Base-by-base conservation (phyloP, 2,113 vertebrate species). In the Indicator indicator region DNA sequence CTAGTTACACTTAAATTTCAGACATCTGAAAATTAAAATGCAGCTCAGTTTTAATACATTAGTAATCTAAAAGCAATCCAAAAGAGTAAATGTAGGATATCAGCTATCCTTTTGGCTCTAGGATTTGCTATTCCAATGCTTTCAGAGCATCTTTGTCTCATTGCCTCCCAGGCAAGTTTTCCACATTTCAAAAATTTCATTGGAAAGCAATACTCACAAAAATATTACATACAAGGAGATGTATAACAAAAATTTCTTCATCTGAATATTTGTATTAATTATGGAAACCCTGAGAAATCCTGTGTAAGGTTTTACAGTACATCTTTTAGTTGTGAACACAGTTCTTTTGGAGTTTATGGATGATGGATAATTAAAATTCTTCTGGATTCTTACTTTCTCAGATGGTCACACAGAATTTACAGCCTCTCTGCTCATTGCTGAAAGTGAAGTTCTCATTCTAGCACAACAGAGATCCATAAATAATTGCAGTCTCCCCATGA, bases 401-500 rank as follows among this genome's bases (percentile, higher is more conserved):
- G 42, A 86, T 79, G 69, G 32, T 88, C n/a, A 63, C 8, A n/a
- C 50, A 52, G 42, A 90, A 73, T 89, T 93, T 92, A 30, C 60
- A 77, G 9, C 32, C 5, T 71, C 69, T 81, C 59, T 77, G 36
- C 27, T 79, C 79, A 27, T 79, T 83, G 62, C 50, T 75, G 46
- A 86, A 94, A 88, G 68, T 2, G 6, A 93, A 84, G 52, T 73
- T 89, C 62, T 92, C 12, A 1, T 58, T 69, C 64, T 80, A 86
- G 46, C 62, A 79, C 77, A 92, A 70, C 48, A 93, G 46, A 79
- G 32, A 84, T 87, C 26, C 79, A 90, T 79, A 91, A 96, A 95
- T 92, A 94, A 92, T 48, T 95, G 64, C 68, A 91, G 33, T 83
- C 60, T 90, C 74, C 46, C 91, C 69, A 94, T 90, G 85, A 92